These are phyloP conservation scores for Alethe diademata DNA, from an alignment of 2,113 vertebrate species.

Conservation along the genomic window DNA sequence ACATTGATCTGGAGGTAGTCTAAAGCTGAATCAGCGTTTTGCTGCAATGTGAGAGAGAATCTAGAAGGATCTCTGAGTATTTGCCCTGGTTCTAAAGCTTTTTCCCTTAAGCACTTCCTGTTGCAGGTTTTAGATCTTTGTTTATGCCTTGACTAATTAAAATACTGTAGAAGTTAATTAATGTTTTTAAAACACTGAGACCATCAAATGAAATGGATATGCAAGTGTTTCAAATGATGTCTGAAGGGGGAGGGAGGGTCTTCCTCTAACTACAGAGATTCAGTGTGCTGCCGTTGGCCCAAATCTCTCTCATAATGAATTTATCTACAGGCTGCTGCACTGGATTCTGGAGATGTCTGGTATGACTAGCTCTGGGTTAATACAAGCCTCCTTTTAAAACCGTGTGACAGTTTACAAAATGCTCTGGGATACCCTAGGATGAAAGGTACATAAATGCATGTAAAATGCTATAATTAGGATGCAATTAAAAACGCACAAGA, in stretches of 20 bases:
- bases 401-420: slow-evolving; percentile 20
- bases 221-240: slow-evolving; percentile 39
- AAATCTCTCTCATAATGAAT: not conserved
- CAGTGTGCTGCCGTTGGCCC: slow-evolving; percentile 6
- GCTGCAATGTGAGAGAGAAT: not conserved
- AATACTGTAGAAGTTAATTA: slow-evolving; percentile 12
- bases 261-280: not conserved
- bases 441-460: slow-evolving; percentile 49
- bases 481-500: slow-evolving; percentile 34
- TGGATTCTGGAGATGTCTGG: slow-evolving; percentile 18
- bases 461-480: slow-evolving; percentile 28
- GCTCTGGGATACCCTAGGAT: slow-evolving; percentile 48
- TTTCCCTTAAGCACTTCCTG: slow-evolving; percentile 34
- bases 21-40: not conserved
- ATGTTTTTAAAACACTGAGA: slow-evolving; percentile 15
- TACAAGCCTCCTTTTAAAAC: not conserved
- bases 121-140: slow-evolving; percentile 49
- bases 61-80: not conserved
- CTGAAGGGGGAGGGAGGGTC: slow-evolving; percentile 16
- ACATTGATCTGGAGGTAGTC: not conserved
- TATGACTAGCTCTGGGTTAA: not conserved
- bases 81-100: not conserved
- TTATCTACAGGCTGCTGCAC: slow-evolving; percentile 11
- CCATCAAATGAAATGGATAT: slow-evolving; percentile 53
- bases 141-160: slow-evolving; percentile 30